phyloP scores from a whole-genome alignment of 1,140 invertebrate genomes.

The Trichogramma pretiosum region DNA sequence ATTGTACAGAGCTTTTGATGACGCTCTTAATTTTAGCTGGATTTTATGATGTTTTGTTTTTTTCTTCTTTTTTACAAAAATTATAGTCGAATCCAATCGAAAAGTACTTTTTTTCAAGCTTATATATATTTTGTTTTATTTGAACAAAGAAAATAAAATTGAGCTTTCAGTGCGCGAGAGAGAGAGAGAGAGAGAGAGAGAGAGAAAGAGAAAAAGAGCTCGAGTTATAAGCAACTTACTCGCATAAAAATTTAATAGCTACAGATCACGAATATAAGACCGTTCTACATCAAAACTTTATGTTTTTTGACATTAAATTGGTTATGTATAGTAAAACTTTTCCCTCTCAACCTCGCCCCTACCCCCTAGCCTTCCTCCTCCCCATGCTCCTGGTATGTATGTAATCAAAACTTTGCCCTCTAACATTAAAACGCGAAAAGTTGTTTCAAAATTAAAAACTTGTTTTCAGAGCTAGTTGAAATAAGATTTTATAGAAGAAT shows the following conservation, averaged over 20 bases:
- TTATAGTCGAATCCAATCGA: slow-evolving; percentile 7
- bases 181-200: no score
- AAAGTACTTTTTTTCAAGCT: slow-evolving; percentile 18
- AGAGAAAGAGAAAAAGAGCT: no score
- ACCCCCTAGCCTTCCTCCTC: background rate
- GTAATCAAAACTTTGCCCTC: slow-evolving; percentile 17
- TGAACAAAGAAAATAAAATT: slow-evolving; percentile 19
- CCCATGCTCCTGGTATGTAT: background rate
- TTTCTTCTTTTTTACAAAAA: no score
- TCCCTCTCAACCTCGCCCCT: background rate
- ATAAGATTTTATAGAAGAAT: slow-evolving; percentile 17
- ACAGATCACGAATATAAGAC: slow-evolving; percentile 21
- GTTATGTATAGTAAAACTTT: slow-evolving; percentile 21
- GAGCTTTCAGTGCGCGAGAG: slow-evolving; percentile 16
- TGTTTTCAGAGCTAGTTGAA: slow-evolving; percentile 17
- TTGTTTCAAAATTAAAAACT: slow-evolving; percentile 22
- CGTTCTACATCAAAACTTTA: slow-evolving; percentile 22
- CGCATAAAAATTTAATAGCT: slow-evolving; percentile 21
- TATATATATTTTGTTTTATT: slow-evolving; percentile 17
- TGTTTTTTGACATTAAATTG: slow-evolving; percentile 21
- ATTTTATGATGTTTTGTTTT: no score
- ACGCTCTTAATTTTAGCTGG: background rate
- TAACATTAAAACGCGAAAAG: slow-evolving; percentile 15
- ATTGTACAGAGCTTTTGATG: background rate
- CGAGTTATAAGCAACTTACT: slow-evolving; percentile 20